Evolutionary conservation across 2,888 invertebrate species (phyloP).

Genomic region (Mongoloraphidia duomilia): DNA sequence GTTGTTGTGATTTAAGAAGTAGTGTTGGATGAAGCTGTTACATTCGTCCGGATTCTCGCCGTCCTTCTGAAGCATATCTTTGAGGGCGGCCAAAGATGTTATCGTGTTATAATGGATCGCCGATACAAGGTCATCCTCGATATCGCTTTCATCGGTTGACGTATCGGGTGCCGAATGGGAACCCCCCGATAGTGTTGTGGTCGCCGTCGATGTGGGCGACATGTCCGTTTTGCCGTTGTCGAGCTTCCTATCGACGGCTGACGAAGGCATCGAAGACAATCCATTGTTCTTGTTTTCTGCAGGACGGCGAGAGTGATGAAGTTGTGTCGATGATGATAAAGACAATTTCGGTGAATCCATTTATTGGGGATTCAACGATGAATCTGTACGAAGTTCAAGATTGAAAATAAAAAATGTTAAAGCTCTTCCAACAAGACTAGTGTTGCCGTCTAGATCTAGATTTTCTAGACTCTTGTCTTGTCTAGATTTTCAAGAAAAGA

Average conservation of each 20-base stretch:
- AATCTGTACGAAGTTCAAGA: too few relatives aligned
- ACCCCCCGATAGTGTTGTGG: too few relatives aligned
- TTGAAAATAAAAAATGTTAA: too few relatives aligned
- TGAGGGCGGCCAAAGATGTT: constrained; percentile 49
- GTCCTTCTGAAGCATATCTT: constrained; percentile 48
- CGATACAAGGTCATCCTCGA: constrained; percentile 47
- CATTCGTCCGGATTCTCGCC: constrained; percentile 38
- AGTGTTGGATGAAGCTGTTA: constrained; percentile 53
- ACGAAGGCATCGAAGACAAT: not conserved
- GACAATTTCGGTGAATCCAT: constrained; percentile 1
- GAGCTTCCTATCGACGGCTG: not conserved
- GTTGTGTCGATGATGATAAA: not conserved
- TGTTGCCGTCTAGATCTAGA: too few relatives aligned
- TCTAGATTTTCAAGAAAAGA: too few relatives aligned
- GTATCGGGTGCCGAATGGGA: constrained; percentile 2
- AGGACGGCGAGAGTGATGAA: not conserved
- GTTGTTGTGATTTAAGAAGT: constrained; percentile 59
- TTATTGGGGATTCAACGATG: too few relatives aligned
- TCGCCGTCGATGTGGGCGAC: not conserved
- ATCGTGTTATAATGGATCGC: constrained; percentile 58
- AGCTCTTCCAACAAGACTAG: too few relatives aligned
- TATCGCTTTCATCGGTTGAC: constrained; percentile 38
- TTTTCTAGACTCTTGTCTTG: too few relatives aligned
- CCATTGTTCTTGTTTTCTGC: not conserved
- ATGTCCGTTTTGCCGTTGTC: not conserved